phyloP scores from a whole-genome alignment of 2,113 vertebrate genomes.

The Diadophis punctatus region DNA sequence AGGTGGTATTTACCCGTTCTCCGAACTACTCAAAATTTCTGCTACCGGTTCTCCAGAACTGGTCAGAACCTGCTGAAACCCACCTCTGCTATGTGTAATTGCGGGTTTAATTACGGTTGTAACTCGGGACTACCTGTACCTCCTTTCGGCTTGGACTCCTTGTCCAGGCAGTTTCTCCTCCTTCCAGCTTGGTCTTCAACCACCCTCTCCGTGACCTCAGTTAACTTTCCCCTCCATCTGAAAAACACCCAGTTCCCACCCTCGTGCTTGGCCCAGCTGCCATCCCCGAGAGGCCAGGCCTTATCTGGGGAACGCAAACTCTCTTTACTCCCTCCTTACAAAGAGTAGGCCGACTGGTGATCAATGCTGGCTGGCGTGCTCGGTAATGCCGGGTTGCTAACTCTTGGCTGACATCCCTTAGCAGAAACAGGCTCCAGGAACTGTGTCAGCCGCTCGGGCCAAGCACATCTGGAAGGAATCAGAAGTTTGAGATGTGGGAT shows the following conservation, averaged over 20 bases:
- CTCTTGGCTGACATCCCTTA: slow-evolving; percentile 66
- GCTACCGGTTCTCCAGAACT: no score
- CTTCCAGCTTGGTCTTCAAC: background rate
- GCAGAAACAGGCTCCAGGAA: slow-evolving; percentile 52
- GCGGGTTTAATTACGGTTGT: no score
- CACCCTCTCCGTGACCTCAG: background rate
- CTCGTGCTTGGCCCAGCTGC: background rate
- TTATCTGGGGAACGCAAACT: slow-evolving; percentile 5
- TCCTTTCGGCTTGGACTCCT: background rate
- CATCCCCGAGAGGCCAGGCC: background rate
- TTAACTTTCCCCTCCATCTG: background rate
- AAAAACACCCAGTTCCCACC: background rate
- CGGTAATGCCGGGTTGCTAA: slow-evolving; percentile 53
- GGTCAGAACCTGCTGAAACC: no score
- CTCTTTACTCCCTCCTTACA: background rate
- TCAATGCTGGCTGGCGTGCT: slow-evolving; percentile 36
- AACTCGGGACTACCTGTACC: no score
- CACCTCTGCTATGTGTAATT: no score
- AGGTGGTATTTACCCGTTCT: no score
- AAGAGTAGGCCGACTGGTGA: slow-evolving; percentile 11
- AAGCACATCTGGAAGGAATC: slow-evolving; percentile 63
- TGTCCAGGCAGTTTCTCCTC: background rate
- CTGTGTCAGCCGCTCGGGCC: slow-evolving; percentile 51
- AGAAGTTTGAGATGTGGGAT: background rate
- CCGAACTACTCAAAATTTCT: no score